Percentiles rank a stretch among this genome's conserved stretches.
Conservation (phyloP, 2,888 invertebrate genomes). For the Morpho achilles region DNA sequence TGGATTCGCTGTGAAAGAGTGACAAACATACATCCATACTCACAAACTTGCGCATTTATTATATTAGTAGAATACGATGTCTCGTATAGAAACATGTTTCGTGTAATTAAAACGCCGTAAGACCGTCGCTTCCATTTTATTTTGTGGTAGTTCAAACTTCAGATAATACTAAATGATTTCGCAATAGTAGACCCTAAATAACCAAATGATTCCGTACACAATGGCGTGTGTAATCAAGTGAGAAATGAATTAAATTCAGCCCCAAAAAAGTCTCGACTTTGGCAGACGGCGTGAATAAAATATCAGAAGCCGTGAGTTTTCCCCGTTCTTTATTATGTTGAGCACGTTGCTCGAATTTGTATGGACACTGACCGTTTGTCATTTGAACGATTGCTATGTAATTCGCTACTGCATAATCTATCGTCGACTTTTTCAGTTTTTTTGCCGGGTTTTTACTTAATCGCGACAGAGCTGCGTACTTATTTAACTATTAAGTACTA, state of each 20-base stretch:
- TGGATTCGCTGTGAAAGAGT: too few species aligned
- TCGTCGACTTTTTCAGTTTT: background rate
- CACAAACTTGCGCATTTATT: too few species aligned
- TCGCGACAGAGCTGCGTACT: background rate
- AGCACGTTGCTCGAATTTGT: slow-evolving; percentile 1
- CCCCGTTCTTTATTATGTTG: slow-evolving; percentile 6
- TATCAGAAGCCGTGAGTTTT: slow-evolving; percentile 3
- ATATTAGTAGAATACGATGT: too few species aligned
- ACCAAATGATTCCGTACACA: slow-evolving; percentile 12
- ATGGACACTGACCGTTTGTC: slow-evolving; percentile 1
- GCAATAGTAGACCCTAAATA: slow-evolving; percentile 1
- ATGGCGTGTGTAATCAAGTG: slow-evolving; percentile 15
- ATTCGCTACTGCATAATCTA: background rate
- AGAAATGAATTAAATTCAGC: slow-evolving; percentile 10
- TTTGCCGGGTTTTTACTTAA: background rate
- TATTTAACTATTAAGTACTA: too few species aligned
- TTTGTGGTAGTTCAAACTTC: too few species aligned
- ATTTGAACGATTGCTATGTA: slow-evolving; percentile 3
- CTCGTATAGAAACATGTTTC: too few species aligned
- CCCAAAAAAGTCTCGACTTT: slow-evolving; percentile 14
- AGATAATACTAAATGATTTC: too few species aligned
- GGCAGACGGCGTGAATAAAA: slow-evolving; percentile 11
- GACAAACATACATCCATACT: too few species aligned
- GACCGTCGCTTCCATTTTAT: too few species aligned
- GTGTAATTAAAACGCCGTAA: too few species aligned